Evolutionary conservation across 2,113 vertebrate species (phyloP).

Genomic region (Phyllopteryx taeniolatus): DNA sequence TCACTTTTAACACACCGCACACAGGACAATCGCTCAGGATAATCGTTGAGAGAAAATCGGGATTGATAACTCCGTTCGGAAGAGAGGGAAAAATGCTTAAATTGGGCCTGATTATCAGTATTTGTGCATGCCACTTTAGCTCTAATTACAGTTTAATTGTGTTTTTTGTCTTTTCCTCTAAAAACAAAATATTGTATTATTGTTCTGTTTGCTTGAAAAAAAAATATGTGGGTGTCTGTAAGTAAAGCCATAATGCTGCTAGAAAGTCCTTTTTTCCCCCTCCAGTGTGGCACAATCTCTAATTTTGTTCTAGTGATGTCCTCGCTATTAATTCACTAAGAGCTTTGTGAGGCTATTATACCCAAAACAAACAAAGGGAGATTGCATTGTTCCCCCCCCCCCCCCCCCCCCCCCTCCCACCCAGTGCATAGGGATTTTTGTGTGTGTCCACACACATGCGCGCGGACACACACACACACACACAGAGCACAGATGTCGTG

Average conservation of each 20-base stretch:
- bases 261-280: neutral
- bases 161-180: neutral
- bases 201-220: neutral
- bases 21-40: neutral
- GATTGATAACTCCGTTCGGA: neutral
- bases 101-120: no score
- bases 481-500: slow-evolving; percentile 25
- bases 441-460: neutral
- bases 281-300: neutral
- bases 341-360: neutral
- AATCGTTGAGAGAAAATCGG: neutral
- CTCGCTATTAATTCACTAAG: neutral
- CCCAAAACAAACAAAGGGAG: neutral
- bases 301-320: neutral
- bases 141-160: neutral
- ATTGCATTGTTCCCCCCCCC: neutral
- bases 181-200: neutral
- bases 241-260: neutral
- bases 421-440: neutral
- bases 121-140: neutral
- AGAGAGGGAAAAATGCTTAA: neutral
- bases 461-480: neutral
- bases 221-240: neutral
- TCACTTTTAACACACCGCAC: neutral
- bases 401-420: neutral